A percentile compares a stretch with the other conserved stretches of the same genome.
Conservation (phyloP, 2,888 invertebrate genomes). For the Syrista parreyssii region DNA sequence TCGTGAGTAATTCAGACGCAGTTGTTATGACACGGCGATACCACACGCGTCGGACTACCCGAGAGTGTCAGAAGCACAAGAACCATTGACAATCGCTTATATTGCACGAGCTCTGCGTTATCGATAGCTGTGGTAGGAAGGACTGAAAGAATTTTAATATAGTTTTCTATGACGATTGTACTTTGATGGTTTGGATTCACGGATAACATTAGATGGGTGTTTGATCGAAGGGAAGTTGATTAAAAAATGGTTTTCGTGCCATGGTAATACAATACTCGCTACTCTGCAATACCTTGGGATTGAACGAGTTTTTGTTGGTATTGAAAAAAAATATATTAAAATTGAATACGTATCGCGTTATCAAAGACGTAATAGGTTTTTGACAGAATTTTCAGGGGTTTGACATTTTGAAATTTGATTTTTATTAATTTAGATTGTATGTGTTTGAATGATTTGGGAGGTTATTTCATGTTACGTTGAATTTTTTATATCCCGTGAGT, state of each 20-base stretch:
- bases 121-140: not conserved
- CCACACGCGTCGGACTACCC: slow-evolving; percentile 10
- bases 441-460: not conserved
- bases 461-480: too few species aligned
- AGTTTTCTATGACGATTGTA: not conserved
- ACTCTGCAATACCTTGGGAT: not conserved
- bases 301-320: not conserved
- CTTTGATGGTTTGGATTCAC: not conserved
- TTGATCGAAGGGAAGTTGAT: not conserved
- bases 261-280: not conserved
- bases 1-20: slow-evolving; percentile 34
- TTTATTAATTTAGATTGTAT: not conserved
- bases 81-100: not conserved
- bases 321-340: not conserved
- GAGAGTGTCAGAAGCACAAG: not conserved
- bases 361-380: not conserved
- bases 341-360: not conserved
- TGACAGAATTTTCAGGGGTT: not conserved
- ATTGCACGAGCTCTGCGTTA: not conserved
- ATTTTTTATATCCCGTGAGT: not conserved
- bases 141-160: not conserved
- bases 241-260: not conserved
- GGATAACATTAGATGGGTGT: not conserved
- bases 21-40: slow-evolving; percentile 38
- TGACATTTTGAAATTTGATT: not conserved